Base-by-base conservation (phyloP, 2,797 vertebrate species). In the Cyclura pinguis region DNA sequence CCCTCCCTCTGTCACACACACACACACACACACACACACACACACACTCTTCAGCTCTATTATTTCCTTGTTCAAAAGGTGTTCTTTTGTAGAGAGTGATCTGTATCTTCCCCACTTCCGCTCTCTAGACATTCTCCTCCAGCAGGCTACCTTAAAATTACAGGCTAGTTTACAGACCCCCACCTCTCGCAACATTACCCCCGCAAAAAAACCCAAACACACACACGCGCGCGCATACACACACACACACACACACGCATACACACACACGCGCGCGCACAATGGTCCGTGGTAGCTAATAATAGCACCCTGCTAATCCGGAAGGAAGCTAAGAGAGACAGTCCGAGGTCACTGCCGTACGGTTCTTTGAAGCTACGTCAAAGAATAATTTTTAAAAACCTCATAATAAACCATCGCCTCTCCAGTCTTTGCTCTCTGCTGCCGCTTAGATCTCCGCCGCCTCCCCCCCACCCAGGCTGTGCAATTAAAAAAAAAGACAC, bases 241-340 rank as follows among this genome's bases (percentile, higher is more conserved):
- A 24, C 38, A 29, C 1, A 27, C 4, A 18, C 16, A 27, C 7
- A 50, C 52, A n/a, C 52, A n/a, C 18, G 22, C 32, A 38, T 18
- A 2, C 10, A 8, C 38, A 24, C 16, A 29, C 24, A 1, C 27
- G 24, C 62, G 13, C 62, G 6, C 62, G 29, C 24, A 50, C 64
- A 80, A 81, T 80, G 89, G 57, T 76, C 86, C 69, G 67, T 52
- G 78, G 72, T 8, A 69, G 78, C 91, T 87, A 87, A 87, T 84
- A 87, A 92, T 87, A 89, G 88, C 50, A 78, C 38, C 86, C 80
- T 77, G 67, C 81, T 89, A 24, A 29, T 76, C 85, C 89, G 88
- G 86, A 89, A 92, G 91, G 91, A 92, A 92, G 88, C 88, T 0
- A 20, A 84, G 88, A 50, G 88, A 87, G 73, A 87, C 88, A 6